phyloP scores from a whole-genome alignment of 2,113 vertebrate species.

The Rhinoderma darwinii region DNA sequence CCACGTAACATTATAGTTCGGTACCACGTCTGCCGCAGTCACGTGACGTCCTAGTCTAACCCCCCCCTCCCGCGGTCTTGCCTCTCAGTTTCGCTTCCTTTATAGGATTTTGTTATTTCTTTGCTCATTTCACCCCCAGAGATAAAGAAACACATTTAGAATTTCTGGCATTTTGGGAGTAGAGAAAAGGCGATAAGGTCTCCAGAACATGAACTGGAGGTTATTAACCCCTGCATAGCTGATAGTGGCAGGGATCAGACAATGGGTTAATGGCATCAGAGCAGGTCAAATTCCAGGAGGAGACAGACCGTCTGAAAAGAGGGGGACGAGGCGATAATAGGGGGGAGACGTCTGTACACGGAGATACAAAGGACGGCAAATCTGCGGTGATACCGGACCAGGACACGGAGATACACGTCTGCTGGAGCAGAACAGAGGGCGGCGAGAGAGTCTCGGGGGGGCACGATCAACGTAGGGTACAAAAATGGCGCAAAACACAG shows the following conservation, averaged over 20 bases:
- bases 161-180: slow-evolving; percentile 23
- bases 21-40: no score
- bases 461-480: no score
- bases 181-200: slow-evolving; percentile 1
- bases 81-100: neutral
- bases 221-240: slow-evolving; percentile 10
- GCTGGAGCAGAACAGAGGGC: neutral
- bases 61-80: neutral
- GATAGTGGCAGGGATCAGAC: neutral
- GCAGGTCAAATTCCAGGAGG: slow-evolving; percentile 49
- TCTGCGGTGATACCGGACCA: neutral
- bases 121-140: neutral
- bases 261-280: slow-evolving; percentile 43
- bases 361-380: neutral
- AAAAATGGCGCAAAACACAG: no score
- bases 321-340: slow-evolving; percentile 18
- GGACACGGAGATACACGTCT: neutral
- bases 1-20: no score
- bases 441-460: no score
- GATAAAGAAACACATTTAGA: slow-evolving; percentile 12
- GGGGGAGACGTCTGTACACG: slow-evolving; percentile 12
- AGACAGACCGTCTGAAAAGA: slow-evolving; percentile 18
- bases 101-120: neutral
- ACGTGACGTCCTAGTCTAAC: no score
- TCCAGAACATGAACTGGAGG: neutral